A percentile compares a stretch with the other conserved stretches of the same genome.
These are phyloP conservation scores for Telmatherina bonti DNA, from an alignment of 2,797 vertebrate genomes.

Conservation along the genomic window DNA sequence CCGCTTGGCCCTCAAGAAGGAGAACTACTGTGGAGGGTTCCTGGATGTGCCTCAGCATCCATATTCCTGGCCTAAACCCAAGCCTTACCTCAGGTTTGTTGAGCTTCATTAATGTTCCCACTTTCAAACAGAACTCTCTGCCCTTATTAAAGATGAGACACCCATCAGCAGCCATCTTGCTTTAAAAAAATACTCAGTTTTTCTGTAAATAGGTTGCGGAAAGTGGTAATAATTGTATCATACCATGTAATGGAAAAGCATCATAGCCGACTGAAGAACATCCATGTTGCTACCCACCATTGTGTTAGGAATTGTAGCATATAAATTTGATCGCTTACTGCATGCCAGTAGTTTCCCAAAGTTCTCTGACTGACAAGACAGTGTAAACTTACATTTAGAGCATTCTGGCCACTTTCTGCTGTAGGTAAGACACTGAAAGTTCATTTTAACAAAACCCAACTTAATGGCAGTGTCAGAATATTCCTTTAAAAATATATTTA, in stretches of 20 bases:
- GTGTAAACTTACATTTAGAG: background rate
- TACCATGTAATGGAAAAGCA: too few relatives aligned
- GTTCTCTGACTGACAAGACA: background rate
- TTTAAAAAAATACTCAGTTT: background rate
- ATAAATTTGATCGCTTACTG: background rate
- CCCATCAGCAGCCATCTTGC: background rate
- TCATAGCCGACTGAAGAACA: background rate
- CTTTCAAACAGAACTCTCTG: too few relatives aligned
- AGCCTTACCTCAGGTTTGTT: conserved; percentile 93
- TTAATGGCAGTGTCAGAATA: too few relatives aligned
- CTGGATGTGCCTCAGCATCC: conserved; percentile 94
- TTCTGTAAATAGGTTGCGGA: background rate
- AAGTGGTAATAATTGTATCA: background rate
- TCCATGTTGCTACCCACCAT: background rate
- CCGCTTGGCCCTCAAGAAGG: conserved; percentile 91
- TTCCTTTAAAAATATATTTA: too few relatives aligned
- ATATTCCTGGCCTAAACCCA: conserved; percentile 95
- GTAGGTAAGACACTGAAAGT: background rate
- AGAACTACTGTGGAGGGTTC: conserved; percentile 92
- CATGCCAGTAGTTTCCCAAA: background rate
- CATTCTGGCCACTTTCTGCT: background rate
- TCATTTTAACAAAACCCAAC: too few relatives aligned
- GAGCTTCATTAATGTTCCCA: background rate
- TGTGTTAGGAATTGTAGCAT: background rate
- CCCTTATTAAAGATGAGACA: conserved; percentile 5